A percentile compares a stretch with the other conserved stretches of the same genome.
Evolutionary conservation across 2,113 vertebrate genomes (phyloP).

Genomic region (Strix uralensis): DNA sequence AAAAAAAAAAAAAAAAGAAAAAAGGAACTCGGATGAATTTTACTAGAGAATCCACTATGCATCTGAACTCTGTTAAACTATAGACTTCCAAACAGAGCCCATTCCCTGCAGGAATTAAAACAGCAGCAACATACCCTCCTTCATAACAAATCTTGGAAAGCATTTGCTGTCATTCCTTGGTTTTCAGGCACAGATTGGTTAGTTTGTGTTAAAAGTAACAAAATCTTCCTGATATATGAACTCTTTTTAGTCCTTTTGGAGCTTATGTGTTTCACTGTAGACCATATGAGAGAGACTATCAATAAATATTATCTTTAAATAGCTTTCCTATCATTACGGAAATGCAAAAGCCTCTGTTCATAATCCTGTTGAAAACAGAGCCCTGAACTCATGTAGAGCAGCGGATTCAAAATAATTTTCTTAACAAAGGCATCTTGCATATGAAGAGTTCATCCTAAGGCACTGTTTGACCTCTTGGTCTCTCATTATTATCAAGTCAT

Average conservation of each 20-base stretch:
- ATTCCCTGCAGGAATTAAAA: slow-evolving; percentile 5
- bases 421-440: slow-evolving; percentile 65
- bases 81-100: not conserved
- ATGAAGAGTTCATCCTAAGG: slow-evolving; percentile 65
- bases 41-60: not conserved
- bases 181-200: not conserved
- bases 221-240: not conserved
- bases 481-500: slow-evolving; percentile 65
- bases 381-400: slow-evolving; percentile 60
- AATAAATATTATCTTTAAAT: slow-evolving; percentile 55
- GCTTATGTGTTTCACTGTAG: not conserved
- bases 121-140: not conserved
- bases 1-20: not conserved
- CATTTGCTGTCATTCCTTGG: not conserved
- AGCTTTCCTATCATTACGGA: slow-evolving; percentile 41
- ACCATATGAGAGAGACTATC: not conserved
- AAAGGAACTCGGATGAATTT: slow-evolving; percentile 6
- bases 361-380: slow-evolving; percentile 51
- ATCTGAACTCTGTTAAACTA: slow-evolving; percentile 21
- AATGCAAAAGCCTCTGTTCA: slow-evolving; percentile 41
- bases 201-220: slow-evolving; percentile 18
- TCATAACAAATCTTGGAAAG: slow-evolving; percentile 13
- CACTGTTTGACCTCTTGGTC: slow-evolving; percentile 66
- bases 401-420: slow-evolving; percentile 69
- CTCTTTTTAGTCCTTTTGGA: not conserved